Evolutionary conservation across 2,888 invertebrate species (phyloP), one percentile per base, ranked within the genome.

Genomic region (Homarus gammarus): DNA sequence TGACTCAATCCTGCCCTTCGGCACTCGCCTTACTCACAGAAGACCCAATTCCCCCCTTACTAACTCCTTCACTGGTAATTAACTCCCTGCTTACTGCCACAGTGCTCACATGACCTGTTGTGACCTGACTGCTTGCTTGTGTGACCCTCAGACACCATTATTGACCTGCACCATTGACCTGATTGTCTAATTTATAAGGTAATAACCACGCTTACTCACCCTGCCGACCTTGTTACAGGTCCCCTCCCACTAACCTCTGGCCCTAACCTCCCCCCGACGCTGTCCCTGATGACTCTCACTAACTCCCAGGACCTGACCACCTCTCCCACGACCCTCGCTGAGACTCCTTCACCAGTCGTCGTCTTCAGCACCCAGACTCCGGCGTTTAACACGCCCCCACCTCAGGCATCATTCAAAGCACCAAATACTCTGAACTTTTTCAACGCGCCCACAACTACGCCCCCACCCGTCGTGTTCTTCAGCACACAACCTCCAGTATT

Each of bases 51-150:
- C 56, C 51, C 78, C 70, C 68, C 68, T 89, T 51, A 84, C 84
- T 84, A 84, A 84, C 40, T 56, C 83, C 31, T 72, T 79, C 15
- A 49, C 77, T 84, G 88, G 88, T 84, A 89, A 89, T 61, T 79
- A 78, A 79, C 51, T 77, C 64, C 61, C 70, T 86, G 27, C 68
- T 36, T 70, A 18, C 18, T 8, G 5, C 8, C 77, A 44, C 33
- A 56, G 78, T 56, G 56, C 22, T 33, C 27, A 56, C 56, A 31
- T 78, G 36, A 33, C 78, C 78, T 56, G 33, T 33, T 36, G 33
- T 77, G 77, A 77, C 77, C 77, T 77, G 44, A n/a, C 73, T 49
- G 27, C 49, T 31, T 31, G 49, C 77, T 77, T 49, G 77, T 64
- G 27, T 64, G 64, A 64, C 64, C 22, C 64, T 64, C 27, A 64